Evolutionary conservation across 2,888 invertebrate genomes (phyloP), one percentile per base, ranked within the genome.

Genomic region (Lathronympha strigana): DNA sequence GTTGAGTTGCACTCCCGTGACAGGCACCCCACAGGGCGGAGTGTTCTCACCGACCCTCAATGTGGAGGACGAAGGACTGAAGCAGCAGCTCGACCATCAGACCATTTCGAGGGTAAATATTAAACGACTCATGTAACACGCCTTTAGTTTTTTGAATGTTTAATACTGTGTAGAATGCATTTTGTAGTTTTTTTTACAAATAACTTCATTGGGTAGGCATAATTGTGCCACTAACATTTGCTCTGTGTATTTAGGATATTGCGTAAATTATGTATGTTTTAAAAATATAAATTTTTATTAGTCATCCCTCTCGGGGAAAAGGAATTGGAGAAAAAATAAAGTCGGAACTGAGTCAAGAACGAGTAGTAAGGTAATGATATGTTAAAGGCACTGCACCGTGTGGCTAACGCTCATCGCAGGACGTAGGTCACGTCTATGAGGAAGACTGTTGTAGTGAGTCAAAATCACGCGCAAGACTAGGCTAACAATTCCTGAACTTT

Each of bases 241-340:
- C 54, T 66, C 28, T 61, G 51, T 64, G 63, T 63, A 54, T 61
- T 47, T 66, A 66, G 79, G 74, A 76, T 76, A 76, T 72, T 78
- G 78, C 79, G 75, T 75, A 78, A 78, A 81, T 78, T 77, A 77
- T 80, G 83, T 77, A 77, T 80, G 83, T 80, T 82, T 87, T 86
- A 83, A 87, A 87, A 84, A 84, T 80, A 85, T 86, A 78, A 81
- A 88, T 92, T 92, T 90, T 80, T 91, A 92, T 80, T 91, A 92
- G 91, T 90, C 82, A 76, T 82, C 90, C 84, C 84, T 86, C 83
- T 87, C 90, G 87, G 88, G 86, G 76, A 86, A 84, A 83, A 88
- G 90, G 84, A 88, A 87, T 87, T 88, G 92, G 90, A 88, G 90
- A 81, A 86, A 88, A 87, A 91, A 90, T 90, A 90, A 88, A 81